Base-by-base conservation (phyloP, 2,797 vertebrate genomes). In the Hoplostethus atlanticus region DNA sequence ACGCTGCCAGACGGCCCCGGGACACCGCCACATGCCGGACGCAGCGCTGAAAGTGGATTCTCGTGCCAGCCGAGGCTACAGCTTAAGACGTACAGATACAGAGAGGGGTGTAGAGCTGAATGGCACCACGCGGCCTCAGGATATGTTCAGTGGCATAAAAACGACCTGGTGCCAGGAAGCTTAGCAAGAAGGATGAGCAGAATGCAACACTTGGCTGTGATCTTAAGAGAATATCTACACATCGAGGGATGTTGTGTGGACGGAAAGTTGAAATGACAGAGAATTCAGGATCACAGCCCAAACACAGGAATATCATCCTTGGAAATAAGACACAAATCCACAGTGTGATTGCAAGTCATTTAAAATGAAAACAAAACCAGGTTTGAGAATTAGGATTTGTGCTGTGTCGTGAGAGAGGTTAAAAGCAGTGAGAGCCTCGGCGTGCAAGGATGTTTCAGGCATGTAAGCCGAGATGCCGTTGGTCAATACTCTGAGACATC, bases 401-500 rank as follows among this genome's bases (percentile, higher is more conserved):
- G 34, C n/a, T 17, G 21, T 25, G 38, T 54, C n/a, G 9, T 40
- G 21, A 4, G 57, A 47, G n/a, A 40, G 52, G 28, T 16, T 31
- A 46, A 55, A 47, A 31, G 55, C 46, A 11, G 38, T 0, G 15
- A 61, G 64, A 47, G 65, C 15, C 48, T 50, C 34, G 1, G 62
- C 7, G 52, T 68, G 65, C 47, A 21, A 64, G 60, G 62, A 44
- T 64, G 68, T 65, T 80, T 78, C 64, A 77, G 83, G 79, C 21
- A 56, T 62, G 88, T 79, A 92, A 93, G 73, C 76, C 28, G 90
- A 73, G 84, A 86, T 46, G 78, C 38, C 57, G 36, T 59, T 84
- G 90, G 87, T 94, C 92, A 88, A 91, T 88, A 86, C 82, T 81
- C 59, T 15, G 80, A 89, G 86, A 87, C 62, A 55, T 69, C 48